phyloP scores from a whole-genome alignment of 2,113 vertebrate genomes.

The Myotis yumanensis region DNA sequence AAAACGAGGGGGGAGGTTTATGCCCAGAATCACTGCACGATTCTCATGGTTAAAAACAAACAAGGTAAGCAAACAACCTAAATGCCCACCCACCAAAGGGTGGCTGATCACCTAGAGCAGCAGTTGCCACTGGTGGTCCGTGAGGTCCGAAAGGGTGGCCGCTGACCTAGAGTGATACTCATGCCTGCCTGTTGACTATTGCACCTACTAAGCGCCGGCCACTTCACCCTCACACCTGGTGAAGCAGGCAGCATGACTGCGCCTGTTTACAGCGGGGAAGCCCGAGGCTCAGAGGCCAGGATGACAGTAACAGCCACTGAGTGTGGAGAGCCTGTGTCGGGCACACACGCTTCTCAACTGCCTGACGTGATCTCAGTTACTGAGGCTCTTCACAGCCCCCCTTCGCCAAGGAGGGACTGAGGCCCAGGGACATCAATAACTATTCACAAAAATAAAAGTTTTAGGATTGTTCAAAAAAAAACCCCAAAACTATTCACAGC shows the following conservation, averaged over 20 bases:
- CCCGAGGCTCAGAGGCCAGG: background rate
- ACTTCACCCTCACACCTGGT: background rate
- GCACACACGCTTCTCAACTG: rapidly evolving
- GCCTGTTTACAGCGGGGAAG: too few species aligned
- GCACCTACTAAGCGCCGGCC: background rate
- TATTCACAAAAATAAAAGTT: too few species aligned
- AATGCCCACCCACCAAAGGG: background rate
- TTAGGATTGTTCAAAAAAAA: too few species aligned
- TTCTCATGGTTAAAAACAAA: background rate
- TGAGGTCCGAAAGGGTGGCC: too few species aligned
- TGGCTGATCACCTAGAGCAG: too few species aligned
- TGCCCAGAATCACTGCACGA: background rate
- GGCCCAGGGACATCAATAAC: background rate
- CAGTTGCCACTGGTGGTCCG: too few species aligned
- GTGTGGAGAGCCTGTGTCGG: rapidly evolving
- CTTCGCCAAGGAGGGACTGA: background rate
- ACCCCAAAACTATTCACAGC: background rate
- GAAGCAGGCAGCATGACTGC: rapidly evolving
- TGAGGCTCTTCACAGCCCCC: background rate
- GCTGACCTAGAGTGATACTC: rapidly evolving
- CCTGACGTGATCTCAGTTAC: rapidly evolving
- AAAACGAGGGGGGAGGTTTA: background rate
- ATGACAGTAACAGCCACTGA: rapidly evolving
- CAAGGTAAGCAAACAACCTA: background rate
- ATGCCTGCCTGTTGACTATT: background rate